Percentiles rank a stretch among this genome's conserved stretches.
phyloP scores from a whole-genome alignment of 1,140 invertebrate species.

The Fopius arisanus region DNA sequence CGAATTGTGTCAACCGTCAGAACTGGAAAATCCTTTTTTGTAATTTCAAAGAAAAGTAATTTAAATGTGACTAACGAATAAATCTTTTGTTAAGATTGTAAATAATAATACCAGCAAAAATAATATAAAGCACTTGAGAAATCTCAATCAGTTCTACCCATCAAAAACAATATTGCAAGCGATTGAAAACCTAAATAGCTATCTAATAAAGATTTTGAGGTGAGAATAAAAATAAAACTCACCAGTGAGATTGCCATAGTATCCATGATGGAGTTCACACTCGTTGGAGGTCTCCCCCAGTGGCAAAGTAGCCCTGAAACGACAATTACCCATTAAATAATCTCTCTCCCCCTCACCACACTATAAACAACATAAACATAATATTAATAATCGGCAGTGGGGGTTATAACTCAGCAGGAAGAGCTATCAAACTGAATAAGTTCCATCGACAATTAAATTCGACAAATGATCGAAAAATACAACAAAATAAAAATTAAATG shows the following conservation, averaged over 20 bases:
- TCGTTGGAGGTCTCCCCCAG: slow-evolving; percentile 71
- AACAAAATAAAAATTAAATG: slow-evolving; percentile 12
- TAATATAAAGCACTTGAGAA: too few relatives aligned
- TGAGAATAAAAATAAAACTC: slow-evolving; percentile 31
- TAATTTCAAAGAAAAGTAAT: too few relatives aligned
- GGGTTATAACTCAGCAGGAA: neutral
- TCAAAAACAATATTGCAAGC: too few relatives aligned
- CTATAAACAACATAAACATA: neutral
- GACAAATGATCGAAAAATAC: slow-evolving; percentile 20
- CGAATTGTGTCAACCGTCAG: too few relatives aligned
- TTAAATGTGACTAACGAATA: too few relatives aligned
- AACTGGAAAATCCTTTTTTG: too few relatives aligned
- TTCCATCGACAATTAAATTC: neutral
- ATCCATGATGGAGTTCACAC: slow-evolving; percentile 62
- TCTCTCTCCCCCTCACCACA: neutral
- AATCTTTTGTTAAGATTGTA: too few relatives aligned
- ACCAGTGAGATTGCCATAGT: slow-evolving; percentile 62
- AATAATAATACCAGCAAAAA: too few relatives aligned
- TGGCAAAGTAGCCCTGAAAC: slow-evolving; percentile 79
- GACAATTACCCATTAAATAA: slow-evolving; percentile 32
- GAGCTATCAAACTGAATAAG: neutral
- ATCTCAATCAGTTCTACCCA: too few relatives aligned
- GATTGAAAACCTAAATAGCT: too few relatives aligned
- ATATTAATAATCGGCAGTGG: neutral
- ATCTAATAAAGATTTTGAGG: too few relatives aligned